These are phyloP conservation scores for Sinhomidia bicolor DNA, from an alignment of 2,888 invertebrate species.

Conservation along the genomic window DNA sequence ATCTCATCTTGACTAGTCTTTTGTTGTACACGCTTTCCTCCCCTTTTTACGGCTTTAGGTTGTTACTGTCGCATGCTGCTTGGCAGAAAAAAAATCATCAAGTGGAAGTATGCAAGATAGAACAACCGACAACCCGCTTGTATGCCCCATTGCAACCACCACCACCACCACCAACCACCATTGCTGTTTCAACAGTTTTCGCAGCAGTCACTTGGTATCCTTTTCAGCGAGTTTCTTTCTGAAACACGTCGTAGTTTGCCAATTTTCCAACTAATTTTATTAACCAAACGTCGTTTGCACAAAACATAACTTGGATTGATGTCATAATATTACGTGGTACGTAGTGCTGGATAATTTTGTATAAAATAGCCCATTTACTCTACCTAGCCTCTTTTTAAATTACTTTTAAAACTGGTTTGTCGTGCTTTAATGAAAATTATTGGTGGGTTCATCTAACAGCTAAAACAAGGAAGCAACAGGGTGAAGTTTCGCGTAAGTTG, in stretches of 20 bases:
- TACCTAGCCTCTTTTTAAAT: no score
- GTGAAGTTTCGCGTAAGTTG: neutral
- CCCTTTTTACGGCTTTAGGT: neutral
- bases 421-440: no score
- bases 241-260: no score
- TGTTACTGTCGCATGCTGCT: no score
- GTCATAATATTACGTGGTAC: no score
- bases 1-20: neutral
- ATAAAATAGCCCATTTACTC: no score
- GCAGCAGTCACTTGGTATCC: neutral
- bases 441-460: no score
- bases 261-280: no score
- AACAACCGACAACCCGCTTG: neutral
- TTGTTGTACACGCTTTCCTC: neutral
- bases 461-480: no score
- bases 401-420: no score
- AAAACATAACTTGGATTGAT: no score
- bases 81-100: constrained; percentile 40
- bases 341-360: neutral
- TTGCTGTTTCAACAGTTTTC: constrained; percentile 3
- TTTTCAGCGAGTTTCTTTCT: neutral
- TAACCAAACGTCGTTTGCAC: no score
- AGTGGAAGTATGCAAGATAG: neutral
- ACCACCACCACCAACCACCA: neutral
- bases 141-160: neutral